These are phyloP conservation scores for Odontocolon sp. DNA, from an alignment of 2,888 invertebrate genomes.

Conservation along the genomic window DNA sequence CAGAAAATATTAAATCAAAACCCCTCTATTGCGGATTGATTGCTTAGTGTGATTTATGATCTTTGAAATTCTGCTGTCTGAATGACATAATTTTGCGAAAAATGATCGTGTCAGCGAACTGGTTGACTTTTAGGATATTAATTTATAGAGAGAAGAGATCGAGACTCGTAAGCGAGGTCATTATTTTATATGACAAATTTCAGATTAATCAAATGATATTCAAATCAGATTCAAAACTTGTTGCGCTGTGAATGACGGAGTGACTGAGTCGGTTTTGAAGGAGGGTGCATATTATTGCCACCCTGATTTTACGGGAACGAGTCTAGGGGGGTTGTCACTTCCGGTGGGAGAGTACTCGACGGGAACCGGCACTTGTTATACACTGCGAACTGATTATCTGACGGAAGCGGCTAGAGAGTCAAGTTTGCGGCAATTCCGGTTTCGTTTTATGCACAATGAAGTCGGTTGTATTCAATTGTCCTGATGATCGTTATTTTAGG, in stretches of 20 bases:
- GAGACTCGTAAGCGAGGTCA: slow-evolving; percentile 9
- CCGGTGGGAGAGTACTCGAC: slow-evolving; percentile 62
- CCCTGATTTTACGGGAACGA: slow-evolving; percentile 60
- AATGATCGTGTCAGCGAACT: background rate
- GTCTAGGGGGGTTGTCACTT: slow-evolving; percentile 61
- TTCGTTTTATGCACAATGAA: slow-evolving; percentile 43
- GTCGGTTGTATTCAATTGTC: slow-evolving; percentile 36
- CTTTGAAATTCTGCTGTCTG: background rate
- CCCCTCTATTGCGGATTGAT: background rate
- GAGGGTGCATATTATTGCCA: slow-evolving; percentile 65
- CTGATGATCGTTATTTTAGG: slow-evolving; percentile 15
- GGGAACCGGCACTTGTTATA: slow-evolving; percentile 65
- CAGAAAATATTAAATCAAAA: background rate
- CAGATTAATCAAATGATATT: slow-evolving; percentile 56
- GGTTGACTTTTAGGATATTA: background rate
- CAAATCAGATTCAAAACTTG: slow-evolving; percentile 57
- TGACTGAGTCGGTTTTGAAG: slow-evolving; percentile 57
- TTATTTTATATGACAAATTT: slow-evolving; percentile 33
- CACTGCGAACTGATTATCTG: slow-evolving; percentile 59
- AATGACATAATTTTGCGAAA: background rate
- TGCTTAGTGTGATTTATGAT: background rate
- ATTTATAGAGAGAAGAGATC: background rate
- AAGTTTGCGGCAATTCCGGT: slow-evolving; percentile 58
- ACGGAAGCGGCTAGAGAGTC: slow-evolving; percentile 59
- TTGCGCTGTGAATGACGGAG: slow-evolving; percentile 58